Evolutionary conservation across 2,113 vertebrate genomes (phyloP).

Genomic region (Carollia perspicillata): DNA sequence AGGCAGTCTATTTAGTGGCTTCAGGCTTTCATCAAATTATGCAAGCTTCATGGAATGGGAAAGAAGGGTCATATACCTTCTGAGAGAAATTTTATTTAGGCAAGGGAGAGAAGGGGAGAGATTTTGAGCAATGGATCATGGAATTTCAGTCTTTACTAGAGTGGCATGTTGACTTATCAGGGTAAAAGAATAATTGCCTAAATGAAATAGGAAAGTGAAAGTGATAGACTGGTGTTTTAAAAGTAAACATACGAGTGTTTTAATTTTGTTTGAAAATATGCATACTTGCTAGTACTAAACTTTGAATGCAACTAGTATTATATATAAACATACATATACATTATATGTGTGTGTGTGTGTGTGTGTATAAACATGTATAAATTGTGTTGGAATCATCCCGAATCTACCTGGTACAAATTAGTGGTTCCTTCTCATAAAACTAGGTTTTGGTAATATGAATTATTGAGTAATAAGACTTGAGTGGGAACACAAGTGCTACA

Average conservation of each 20-base stretch:
- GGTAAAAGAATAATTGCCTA: not conserved
- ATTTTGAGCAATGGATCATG: not conserved
- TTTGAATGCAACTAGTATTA: not conserved
- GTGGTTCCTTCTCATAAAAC: not conserved
- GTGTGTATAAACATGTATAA: too few relatives aligned
- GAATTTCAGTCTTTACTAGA: not conserved
- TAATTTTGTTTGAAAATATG: not conserved
- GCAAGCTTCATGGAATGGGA: not conserved
- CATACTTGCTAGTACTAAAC: not conserved
- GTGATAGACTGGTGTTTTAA: not conserved
- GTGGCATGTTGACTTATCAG: not conserved
- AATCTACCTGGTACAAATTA: not conserved
- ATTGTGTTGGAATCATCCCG: not conserved
- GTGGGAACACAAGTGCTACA: not conserved
- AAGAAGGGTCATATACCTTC: not conserved
- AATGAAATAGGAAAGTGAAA: not conserved
- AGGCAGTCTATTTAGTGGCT: not conserved
- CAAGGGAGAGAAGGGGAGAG: not conserved
- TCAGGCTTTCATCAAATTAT: not conserved
- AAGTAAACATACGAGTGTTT: not conserved
- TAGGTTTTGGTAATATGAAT: not conserved
- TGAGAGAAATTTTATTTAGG: not conserved
- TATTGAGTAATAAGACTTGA: not conserved
- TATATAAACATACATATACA: too few relatives aligned
- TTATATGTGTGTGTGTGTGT: too few relatives aligned